Percentiles rank a stretch among this genome's conserved stretches.
Evolutionary conservation across 1,140 invertebrate species (phyloP).

Genomic region (Drosophila lacteicornis): DNA sequence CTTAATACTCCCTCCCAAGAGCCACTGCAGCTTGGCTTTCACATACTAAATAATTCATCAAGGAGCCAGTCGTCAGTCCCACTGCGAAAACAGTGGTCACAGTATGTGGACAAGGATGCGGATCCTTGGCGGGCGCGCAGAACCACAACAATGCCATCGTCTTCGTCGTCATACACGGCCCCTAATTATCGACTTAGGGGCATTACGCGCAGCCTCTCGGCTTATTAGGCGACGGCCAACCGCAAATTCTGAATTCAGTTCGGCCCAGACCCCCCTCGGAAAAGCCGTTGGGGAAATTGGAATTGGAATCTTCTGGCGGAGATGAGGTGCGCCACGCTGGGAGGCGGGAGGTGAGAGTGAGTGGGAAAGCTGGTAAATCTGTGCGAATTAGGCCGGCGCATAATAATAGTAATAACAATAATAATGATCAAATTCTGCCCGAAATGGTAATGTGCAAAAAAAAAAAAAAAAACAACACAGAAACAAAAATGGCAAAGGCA

Average conservation of each 20-base stretch:
- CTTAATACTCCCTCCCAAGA: too few relatives aligned
- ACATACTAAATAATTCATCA: background rate
- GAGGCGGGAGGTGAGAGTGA: background rate
- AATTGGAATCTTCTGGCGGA: slow-evolving; percentile 5
- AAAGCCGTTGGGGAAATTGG: background rate
- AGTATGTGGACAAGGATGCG: background rate
- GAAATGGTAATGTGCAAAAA: slow-evolving; percentile 5
- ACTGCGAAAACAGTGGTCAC: background rate
- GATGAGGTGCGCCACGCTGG: background rate
- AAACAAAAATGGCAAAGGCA: background rate
- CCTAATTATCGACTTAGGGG: slow-evolving; percentile 58
- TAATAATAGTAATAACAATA: slow-evolving; percentile 35
- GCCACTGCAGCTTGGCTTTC: background rate
- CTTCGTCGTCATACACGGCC: slow-evolving; percentile 8
- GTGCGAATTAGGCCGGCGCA: slow-evolving; percentile 45
- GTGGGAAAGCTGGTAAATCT: slow-evolving; percentile 32
- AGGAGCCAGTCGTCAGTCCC: background rate
- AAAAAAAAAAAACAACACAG: background rate
- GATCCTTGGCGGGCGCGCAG: background rate
- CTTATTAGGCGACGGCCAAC: slow-evolving; percentile 43
- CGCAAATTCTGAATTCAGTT: slow-evolving; percentile 8
- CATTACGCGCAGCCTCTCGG: slow-evolving; percentile 28
- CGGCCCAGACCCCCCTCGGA: background rate
- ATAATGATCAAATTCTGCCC: slow-evolving; percentile 37
- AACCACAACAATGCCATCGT: slow-evolving; percentile 21